These are phyloP conservation scores for Zalophus californianus DNA, from an alignment of 2,797 vertebrate genomes.

Conservation along the genomic window DNA sequence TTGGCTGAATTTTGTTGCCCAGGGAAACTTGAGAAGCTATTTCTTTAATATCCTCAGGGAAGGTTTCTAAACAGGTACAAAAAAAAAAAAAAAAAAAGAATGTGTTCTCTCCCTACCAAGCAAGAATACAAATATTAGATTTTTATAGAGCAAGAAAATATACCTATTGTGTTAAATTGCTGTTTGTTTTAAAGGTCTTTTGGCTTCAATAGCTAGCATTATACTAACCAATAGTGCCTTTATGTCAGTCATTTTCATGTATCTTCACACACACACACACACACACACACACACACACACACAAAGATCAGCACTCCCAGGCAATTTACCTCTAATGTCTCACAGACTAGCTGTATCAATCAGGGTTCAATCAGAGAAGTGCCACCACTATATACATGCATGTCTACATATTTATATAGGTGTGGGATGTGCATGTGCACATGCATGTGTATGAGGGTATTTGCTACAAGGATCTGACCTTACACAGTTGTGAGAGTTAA, in stretches of 20 bases:
- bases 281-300: too few species aligned
- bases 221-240: not conserved
- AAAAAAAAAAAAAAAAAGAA: not conserved
- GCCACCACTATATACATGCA: not conserved
- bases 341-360: not conserved
- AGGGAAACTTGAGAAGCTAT: not conserved
- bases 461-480: not conserved
- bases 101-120: not conserved
- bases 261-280: not conserved
- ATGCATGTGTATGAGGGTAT: not conserved
- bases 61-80: not conserved
- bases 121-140: not conserved
- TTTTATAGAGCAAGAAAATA: not conserved
- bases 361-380: not conserved
- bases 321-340: not conserved
- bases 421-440: not conserved
- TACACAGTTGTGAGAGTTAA: not conserved
- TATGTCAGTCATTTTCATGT: not conserved
- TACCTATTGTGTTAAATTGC: not conserved
- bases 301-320: not conserved
- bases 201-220: not conserved
- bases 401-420: not conserved
- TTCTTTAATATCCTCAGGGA: not conserved
- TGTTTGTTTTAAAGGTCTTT: not conserved
- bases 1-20: not conserved